Base-by-base conservation (phyloP, 2,797 vertebrate genomes). In the Sphenodon punctatus region DNA sequence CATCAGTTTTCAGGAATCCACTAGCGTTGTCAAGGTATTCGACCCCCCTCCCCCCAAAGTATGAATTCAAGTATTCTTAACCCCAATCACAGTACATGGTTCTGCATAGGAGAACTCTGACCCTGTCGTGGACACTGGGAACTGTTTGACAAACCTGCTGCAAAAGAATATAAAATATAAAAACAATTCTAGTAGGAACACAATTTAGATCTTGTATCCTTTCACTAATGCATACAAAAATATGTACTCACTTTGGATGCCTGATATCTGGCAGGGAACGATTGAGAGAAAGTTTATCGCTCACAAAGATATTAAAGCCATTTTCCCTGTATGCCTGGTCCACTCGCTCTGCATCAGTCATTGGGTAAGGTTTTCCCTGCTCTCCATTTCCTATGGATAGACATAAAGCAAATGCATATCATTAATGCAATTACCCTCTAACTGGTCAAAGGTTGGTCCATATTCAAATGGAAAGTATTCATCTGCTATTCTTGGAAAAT, bases 261-360 rank as follows among this genome's bases (percentile, higher is more conserved):
- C 98, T 96, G 92, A 99, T 99, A 89, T 99, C 98, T 0, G 98
- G 97, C 77, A 99, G 92, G 38, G 98, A 99, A 86, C 98, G 97
- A 93, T 99, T 98, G 78, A 99, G 96, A 60, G 98, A 97, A 94
- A 99, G 99, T 88, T 97, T 96, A 92, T 99, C 97, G 25, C 98
- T 99, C 95, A 99, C 97, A 25, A 96, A 99, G 86, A 99, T 99
- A 93, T 99, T 99, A 94, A 99, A 99, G 60, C 98, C 98, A 76
- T 99, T 99, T 93, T 99, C 98, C 64, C 98, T 94, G 95, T 99
- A 99, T 0, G 98, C 98, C 94, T 98, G 97, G 80, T 99, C 98
- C 56, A 97, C 97, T 55, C 95, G 94, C 80, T 99, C 98, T 3
- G 96, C 95, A 4, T 98, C 97, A 0, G 96, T 96, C 94, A 99